Conservation (phyloP, 2,888 invertebrate species). For the Cacoxenus indagator region DNA sequence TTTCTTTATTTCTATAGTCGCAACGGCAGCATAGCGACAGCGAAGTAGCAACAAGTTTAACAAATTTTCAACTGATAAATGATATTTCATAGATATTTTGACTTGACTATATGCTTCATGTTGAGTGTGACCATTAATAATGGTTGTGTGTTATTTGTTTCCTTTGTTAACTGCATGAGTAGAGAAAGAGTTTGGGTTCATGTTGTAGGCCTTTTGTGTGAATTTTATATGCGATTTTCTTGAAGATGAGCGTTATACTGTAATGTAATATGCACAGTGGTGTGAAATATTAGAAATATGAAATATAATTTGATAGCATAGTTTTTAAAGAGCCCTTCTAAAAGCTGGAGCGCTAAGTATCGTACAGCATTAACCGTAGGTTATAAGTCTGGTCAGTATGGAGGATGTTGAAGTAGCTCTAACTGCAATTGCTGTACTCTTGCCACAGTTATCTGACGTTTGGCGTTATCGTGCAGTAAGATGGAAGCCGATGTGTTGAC, state of each 20-base stretch:
- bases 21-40: neutral
- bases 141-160: constrained; percentile 41
- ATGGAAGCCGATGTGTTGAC: too few relatives aligned
- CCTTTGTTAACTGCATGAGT: constrained; percentile 14
- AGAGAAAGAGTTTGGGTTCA: neutral
- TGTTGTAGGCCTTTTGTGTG: constrained; percentile 9
- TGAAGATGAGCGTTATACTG: neutral
- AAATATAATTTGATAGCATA: neutral
- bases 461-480: too few relatives aligned
- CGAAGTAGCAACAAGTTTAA: constrained; percentile 64
- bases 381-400: too few relatives aligned
- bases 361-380: too few relatives aligned
- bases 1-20: neutral
- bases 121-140: constrained; percentile 61
- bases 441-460: too few relatives aligned
- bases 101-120: constrained; percentile 42
- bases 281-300: neutral
- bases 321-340: neutral
- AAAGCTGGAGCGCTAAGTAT: too few relatives aligned
- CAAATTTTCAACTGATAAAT: constrained; percentile 66
- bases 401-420: too few relatives aligned
- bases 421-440: too few relatives aligned
- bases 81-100: constrained; percentile 56
- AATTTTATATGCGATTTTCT: neutral
- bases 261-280: neutral